Evolutionary conservation across 1,140 invertebrate species (phyloP), one percentile per base, ranked within the genome.

Genomic region (Anoplolepis gracilipes): DNA sequence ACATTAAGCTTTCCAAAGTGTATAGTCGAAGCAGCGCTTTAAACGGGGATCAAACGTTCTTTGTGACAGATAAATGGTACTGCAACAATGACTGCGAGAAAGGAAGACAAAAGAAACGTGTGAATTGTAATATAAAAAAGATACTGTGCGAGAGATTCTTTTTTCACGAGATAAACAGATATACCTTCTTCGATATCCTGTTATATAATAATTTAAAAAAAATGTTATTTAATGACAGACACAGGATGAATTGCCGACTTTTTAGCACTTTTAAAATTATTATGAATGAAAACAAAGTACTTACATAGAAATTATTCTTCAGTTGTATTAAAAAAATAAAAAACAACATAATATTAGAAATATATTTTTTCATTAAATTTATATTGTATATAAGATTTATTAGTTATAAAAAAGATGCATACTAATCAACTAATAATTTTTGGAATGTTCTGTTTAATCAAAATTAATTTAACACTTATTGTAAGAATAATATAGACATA

Each of bases 51-150:
- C 57, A 78, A 84, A 78, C 61, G 59, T 53, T 28, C 25, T 84
- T 84, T 57, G 82, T 59, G 33, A 59, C 25, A 77, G 42, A 42
- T 84, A 84, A 84, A 77, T 84, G 42, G 36, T 64, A 36, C 62
- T 84, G 30, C 42, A 22, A 55, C 49, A 84, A 84, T 30, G 72
- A 28, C 22, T 46, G 30, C 16, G 64, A 53, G 28, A 78, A 22
- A 39, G n/a, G 13, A 22, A 13, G 25, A 57, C 1, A 73, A 82
- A 61, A 69, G 39, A 59, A 30, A 59, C 1, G 6, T 42, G 33
- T 42, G 33, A 72, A 59, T 42, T 59, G 33, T 28, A 57, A 46
- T 69, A 69, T 69, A 59, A 73, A 82, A 3, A 13, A 82, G 25
- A n/a, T 7, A 13, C 11, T 39, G 22, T 19, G 11, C 39, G 5